Evolutionary conservation across 2,888 invertebrate species (phyloP).

Genomic region (Drosophila mercatorum): DNA sequence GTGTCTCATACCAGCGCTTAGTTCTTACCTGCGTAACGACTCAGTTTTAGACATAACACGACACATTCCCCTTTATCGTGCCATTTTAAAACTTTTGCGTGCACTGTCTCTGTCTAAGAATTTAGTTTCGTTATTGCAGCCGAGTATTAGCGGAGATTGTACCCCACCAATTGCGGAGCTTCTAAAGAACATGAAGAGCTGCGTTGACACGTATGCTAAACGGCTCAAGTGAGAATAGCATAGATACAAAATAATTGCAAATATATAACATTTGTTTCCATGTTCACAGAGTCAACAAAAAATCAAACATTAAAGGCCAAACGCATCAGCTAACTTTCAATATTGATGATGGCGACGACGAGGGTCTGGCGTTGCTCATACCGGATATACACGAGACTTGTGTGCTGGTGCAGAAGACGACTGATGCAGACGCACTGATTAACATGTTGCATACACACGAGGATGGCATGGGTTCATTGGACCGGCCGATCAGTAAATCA

Average conservation of each 20-base stretch:
- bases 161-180: conserved; percentile 90
- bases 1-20: conserved; percentile 93
- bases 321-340: conserved; percentile 84
- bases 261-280: neutral
- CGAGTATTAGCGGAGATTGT: conserved; percentile 83
- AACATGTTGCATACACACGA: conserved; percentile 68
- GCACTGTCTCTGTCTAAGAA: conserved; percentile 89
- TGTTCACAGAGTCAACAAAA: conserved; percentile 87
- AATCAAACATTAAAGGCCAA: conserved; percentile 85
- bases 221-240: conserved; percentile 88
- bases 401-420: conserved; percentile 83
- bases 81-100: conserved; percentile 92
- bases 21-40: conserved; percentile 96
- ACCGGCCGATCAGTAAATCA: conserved; percentile 86
- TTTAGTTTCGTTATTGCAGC: conserved; percentile 88
- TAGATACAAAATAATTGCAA: neutral
- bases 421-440: conserved; percentile 80
- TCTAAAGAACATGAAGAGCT: conserved; percentile 93
- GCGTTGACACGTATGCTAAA: conserved; percentile 96
- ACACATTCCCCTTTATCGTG: conserved; percentile 96
- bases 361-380: conserved; percentile 94
- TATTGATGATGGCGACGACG: conserved; percentile 92
- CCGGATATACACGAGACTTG: conserved; percentile 92
- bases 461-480: conserved; percentile 81
- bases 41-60: conserved; percentile 99